phyloP scores from a whole-genome alignment of 2,888 invertebrate genomes.

The Proisotoma minuta region DNA sequence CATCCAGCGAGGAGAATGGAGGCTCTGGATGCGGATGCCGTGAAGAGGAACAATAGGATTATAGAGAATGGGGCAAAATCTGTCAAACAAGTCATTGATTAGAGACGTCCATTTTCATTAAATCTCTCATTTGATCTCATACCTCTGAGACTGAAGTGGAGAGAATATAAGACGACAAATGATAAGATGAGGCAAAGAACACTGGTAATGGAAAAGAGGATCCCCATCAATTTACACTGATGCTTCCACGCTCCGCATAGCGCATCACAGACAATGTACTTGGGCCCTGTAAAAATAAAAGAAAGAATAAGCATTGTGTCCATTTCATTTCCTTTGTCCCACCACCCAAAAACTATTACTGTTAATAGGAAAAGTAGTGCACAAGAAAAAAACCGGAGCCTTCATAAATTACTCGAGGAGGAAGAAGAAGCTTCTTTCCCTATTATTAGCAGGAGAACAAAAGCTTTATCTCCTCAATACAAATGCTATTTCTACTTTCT shows the following conservation, averaged over 20 bases:
- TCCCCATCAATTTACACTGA: constrained; percentile 48
- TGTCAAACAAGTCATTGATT: constrained; percentile 45
- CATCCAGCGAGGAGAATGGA: constrained; percentile 47
- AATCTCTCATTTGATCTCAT: no score
- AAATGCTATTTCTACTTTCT: no score
- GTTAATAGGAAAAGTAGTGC: no score
- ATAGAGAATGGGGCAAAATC: constrained; percentile 48
- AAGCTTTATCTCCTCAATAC: no score
- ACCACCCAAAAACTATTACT: no score
- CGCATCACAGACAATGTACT: constrained; percentile 47
- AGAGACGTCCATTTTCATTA: constrained; percentile 36
- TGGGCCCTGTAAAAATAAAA: constrained; percentile 38
- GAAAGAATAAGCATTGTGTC: constrained; percentile 6
- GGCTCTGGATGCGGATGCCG: constrained; percentile 47
- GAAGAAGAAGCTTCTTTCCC: no score
- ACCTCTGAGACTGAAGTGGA: constrained; percentile 47
- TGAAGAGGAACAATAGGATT: constrained; percentile 47
- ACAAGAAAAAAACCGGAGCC: no score
- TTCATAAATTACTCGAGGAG: no score
- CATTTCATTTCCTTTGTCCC: no score
- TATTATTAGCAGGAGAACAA: no score
- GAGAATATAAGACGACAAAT: constrained; percentile 47
- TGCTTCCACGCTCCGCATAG: constrained; percentile 48
- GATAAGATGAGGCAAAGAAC: constrained; percentile 47
- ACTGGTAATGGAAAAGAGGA: constrained; percentile 48